Base-by-base conservation (phyloP, 2,888 invertebrate genomes). In the Drosophila setosimentum region DNA sequence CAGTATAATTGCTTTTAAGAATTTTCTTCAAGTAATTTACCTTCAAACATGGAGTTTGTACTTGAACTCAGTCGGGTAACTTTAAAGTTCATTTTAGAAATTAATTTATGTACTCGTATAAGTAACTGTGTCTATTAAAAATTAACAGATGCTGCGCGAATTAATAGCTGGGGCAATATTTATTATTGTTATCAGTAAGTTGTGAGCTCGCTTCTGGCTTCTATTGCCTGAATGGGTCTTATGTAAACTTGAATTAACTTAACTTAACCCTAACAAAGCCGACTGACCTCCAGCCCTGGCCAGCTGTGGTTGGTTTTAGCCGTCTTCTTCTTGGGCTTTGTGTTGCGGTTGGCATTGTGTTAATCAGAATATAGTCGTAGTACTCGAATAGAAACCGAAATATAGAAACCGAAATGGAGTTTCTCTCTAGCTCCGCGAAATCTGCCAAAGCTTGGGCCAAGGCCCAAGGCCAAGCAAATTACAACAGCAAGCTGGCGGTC, bases 391-490 rank as follows among this genome's bases (percentile, higher is more conserved):
- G 73, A 78, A 73, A 82, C 64, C 53, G 57, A 81, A 77, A 65
- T 63, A 66, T 63, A 66, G 73, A 72, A 67, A 59, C 54, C 42
- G 53, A 70, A 60, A 54, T 51, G 24, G 68, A 82, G 85, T 87
- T 87, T 84, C 82, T 84, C 82, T 77, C 75, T 66, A 63, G 64
- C 89, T 90, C 78, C 90, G 89, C 80, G 87, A 90, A 85, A 85
- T 89, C 87, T 88, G 90, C 85, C 87, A 90, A 65, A 70, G 68
- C 68, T 29, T 21, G 59, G 42, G 57, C 68, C 82, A 82, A 83
- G 45, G 48, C 54, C 71, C 87, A 82, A 87, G 68, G 68, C 68
- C 72, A 69, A 72, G 53, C 62, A 62, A 69, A 69, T 69, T 69
- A 69, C 68, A 69, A 69, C 73, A 69, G 73, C 68, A 37, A 13